Conservation (phyloP, 2,888 invertebrate genomes). For the Chouioia cunea region DNA sequence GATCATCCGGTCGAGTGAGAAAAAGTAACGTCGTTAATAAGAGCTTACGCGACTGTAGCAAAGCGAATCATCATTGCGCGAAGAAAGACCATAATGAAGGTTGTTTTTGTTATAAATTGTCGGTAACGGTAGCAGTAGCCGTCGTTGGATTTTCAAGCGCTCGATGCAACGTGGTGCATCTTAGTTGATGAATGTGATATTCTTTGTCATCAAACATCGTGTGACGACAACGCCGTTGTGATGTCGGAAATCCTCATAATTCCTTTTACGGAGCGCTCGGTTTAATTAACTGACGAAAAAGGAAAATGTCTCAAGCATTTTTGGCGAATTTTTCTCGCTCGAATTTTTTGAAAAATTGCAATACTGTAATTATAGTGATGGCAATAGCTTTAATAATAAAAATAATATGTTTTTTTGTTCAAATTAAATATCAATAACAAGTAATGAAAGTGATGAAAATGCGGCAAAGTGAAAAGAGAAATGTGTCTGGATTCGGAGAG, state of each 20-base stretch:
- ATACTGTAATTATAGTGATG: background rate
- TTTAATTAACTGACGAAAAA: constrained; percentile 3
- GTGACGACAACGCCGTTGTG: constrained; percentile 12
- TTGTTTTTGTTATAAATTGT: constrained; percentile 43
- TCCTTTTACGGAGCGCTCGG: constrained; percentile 15
- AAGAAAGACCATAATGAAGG: constrained; percentile 5
- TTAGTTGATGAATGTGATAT: constrained; percentile 34
- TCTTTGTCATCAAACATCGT: constrained; percentile 28
- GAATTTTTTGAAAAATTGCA: background rate
- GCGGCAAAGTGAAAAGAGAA: no score
- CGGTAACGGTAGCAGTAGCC: background rate
- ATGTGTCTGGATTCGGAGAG: no score
- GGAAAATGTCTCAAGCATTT: background rate
- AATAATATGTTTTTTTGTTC: no score
- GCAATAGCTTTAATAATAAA: background rate
- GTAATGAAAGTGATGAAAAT: no score
- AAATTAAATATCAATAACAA: no score
- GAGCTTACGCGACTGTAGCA: constrained; percentile 9
- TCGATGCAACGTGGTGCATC: background rate
- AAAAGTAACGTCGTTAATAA: constrained; percentile 46
- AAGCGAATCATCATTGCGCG: constrained; percentile 26
- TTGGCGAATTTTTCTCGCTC: constrained; percentile 4
- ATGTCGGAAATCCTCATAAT: constrained; percentile 34
- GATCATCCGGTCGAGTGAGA: background rate
- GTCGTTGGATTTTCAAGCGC: constrained; percentile 23